Base-by-base conservation (phyloP, 2,888 invertebrate genomes). In the Xylocampa areola region DNA sequence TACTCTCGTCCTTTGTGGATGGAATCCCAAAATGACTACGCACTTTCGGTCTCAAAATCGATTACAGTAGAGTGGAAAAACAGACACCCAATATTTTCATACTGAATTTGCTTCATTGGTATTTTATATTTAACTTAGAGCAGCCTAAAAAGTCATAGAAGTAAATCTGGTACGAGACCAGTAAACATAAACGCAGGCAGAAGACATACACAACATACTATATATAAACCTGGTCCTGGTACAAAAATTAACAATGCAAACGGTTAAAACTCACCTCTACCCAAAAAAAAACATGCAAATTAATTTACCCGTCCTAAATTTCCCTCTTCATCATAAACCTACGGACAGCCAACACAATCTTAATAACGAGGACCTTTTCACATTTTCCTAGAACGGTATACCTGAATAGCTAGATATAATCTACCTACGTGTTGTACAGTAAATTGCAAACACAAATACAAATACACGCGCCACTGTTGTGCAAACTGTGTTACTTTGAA, bases 401-500 rank as follows among this genome's bases (percentile, higher is more conserved):
- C 67, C 67, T 67, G 67, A 59, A 67, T 41, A 49, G 44, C 67
- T 66, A 51, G 66, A 70, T 55, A 52, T 55, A 69, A 68, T 68
- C 66, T 68, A 65, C 69, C 68, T 70, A 71, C 70, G 66, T 64
- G 73, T 62, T 76, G 74, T 82, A 81, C 77, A 81, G 81, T 83
- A 85, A 90, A 90, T 90, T 89, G 84, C 76, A 76, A 88, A 82
- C 82, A 79, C 81, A 87, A 88, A 87, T 77, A 79, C 81, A 87
- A 88, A 87, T 77, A 86, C 76, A 80, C 79, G 70, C 76, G 78
- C 84, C 81, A 80, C 81, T 77, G 82, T 82, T 85, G 80, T 80
- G 81, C 82, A 87, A 87, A 86, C 86, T 85, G 84, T 88, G 88
- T 88, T 86, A 87, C 88, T 87, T 88, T 82, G 87, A 88, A 88